Conservation (phyloP, 2,113 vertebrate genomes). For the Brachypodius melanocephalos region DNA sequence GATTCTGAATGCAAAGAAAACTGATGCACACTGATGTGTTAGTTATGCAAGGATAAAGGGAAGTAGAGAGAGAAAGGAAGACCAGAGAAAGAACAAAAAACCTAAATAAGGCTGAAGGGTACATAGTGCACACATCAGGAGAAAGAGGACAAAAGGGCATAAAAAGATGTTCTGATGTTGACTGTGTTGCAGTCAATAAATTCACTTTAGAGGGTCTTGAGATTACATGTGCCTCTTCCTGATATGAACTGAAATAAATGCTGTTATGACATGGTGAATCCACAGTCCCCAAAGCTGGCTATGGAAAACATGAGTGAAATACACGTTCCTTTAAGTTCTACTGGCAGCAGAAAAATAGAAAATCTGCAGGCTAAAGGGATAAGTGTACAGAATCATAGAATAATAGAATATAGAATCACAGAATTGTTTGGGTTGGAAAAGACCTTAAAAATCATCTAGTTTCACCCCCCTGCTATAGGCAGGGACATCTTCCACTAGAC, state of each 20-base stretch:
- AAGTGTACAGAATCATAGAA: not conserved
- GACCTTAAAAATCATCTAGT: not conserved
- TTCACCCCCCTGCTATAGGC: not conserved
- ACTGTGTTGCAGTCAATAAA: not conserved
- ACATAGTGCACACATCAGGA: not conserved
- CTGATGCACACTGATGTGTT: not conserved
- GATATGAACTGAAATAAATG: not conserved
- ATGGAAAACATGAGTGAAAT: not conserved
- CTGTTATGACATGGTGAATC: not conserved
- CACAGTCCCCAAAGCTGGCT: not conserved
- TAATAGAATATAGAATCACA: not conserved
- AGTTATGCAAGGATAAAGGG: not conserved
- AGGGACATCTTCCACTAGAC: not conserved
- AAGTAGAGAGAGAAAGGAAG: not conserved
- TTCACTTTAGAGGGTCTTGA: not conserved
- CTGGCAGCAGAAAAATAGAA: not conserved
- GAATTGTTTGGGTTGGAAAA: not conserved
- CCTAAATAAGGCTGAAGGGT: not conserved
- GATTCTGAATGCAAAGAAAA: not conserved
- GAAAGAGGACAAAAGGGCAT: fast-evolving
- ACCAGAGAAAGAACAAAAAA: not conserved
- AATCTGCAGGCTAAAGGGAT: not conserved
- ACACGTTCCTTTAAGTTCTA: not conserved
- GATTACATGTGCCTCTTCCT: not conserved
- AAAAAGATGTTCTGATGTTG: not conserved